Evolutionary conservation across 2,113 vertebrate species (phyloP), one percentile per base, ranked within the genome.

Genomic region (Antechinus flavipes): DNA sequence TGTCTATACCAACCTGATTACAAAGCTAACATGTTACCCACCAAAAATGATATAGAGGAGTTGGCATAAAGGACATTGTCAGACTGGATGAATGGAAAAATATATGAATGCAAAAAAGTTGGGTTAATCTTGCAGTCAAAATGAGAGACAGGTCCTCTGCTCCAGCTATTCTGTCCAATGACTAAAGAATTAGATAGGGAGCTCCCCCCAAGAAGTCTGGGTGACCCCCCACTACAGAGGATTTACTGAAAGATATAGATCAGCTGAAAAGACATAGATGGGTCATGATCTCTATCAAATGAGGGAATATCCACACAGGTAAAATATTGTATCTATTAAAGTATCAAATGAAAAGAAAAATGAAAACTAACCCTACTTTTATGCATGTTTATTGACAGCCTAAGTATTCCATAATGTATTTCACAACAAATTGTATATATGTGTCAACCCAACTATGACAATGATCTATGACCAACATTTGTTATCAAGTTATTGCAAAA

Each of bases 361-460:
- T 84, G n/a, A 90, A 90, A 84, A 94, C 35, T 46, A 55, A 49
- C 54, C 49, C 84, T 54, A n/a, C 30, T 91, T 93, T n/a, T 93
- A 55, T 91, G 35, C 54, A 76, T 93, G 30, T 23, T 53, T 50
- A 23, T 22, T 56, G 93, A 56, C 23, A 90, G n/a, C 42, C 46
- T 53, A 89, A 49, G 42, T 46, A 56, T 23, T 46, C 26, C 54
- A 54, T 47, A 89, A n/a, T 27, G 23, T 27, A n/a, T 19, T 14
- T 23, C 68, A 84, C 42, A 6, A 84, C 68, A 84, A 84, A 84
- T 23, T 42, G n/a, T 42, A 42, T 84, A 42, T 42, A 16, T 84
- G 19, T 84, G n/a, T 42, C 8, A 84, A 42, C 16, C 35, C 68
- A 84, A 42, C n/a, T 84, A 84, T 84, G n/a, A 84, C n/a, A 84